Percentiles rank a stretch among this genome's conserved stretches.
phyloP scores from a whole-genome alignment of 1,140 invertebrate species.

The Alviniconcha marisindica region DNA sequence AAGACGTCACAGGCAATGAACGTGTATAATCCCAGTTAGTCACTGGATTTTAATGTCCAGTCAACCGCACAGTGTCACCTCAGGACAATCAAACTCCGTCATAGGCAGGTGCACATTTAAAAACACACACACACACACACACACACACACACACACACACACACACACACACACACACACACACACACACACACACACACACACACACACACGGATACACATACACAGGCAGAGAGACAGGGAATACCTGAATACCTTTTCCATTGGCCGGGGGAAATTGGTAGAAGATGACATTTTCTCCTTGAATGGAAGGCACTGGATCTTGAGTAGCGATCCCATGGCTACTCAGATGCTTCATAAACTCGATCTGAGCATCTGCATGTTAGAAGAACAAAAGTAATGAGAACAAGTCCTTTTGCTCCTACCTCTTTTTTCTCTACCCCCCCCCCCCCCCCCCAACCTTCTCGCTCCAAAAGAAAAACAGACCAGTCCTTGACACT shows the following conservation, averaged over 20 bases:
- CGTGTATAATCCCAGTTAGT: too few species aligned
- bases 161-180: not conserved
- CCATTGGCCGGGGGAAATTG: not conserved
- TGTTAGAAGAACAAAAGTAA: not conserved
- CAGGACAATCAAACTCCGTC: too few species aligned
- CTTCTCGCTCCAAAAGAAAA: too few species aligned
- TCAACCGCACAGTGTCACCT: too few species aligned
- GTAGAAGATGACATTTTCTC: conserved; percentile 37
- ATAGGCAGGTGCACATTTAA: too few species aligned
- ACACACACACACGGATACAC: not conserved
- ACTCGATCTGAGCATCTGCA: conserved; percentile 54
- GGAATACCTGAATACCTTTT: conserved; percentile 18
- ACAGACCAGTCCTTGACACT: too few species aligned
- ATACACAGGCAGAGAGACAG: not conserved
- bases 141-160: not conserved
- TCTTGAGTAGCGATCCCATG: conserved; percentile 55
- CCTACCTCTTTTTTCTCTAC: too few species aligned
- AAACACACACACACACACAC: not conserved
- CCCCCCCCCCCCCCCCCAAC: too few species aligned
- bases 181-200: not conserved
- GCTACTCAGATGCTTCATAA: conserved; percentile 51
- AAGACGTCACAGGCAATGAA: too few species aligned
- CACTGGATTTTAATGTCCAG: too few species aligned
- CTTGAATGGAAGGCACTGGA: conserved; percentile 47
- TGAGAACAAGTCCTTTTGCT: too few species aligned